phyloP scores from a whole-genome alignment of 1,140 invertebrate species.

The Nasonia vitripennis region DNA sequence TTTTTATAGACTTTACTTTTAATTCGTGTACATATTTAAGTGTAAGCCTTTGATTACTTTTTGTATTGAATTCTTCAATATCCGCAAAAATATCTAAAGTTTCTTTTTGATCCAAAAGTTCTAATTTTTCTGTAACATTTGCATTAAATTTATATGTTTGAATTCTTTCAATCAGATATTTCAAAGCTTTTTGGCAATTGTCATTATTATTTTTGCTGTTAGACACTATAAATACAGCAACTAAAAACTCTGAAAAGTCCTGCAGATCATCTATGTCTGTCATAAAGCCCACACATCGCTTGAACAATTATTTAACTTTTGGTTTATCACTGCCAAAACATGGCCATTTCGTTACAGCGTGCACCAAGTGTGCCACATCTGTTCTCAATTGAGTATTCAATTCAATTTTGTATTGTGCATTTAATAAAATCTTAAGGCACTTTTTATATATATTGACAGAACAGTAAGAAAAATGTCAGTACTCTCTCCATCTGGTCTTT shows the following conservation, averaged over 20 bases:
- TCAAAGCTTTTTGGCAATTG: neutral
- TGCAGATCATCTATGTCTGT: neutral
- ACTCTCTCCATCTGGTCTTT: neutral
- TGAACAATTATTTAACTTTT: neutral
- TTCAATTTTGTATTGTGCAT: neutral
- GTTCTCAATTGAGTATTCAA: neutral
- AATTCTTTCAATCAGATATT: no score
- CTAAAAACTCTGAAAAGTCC: neutral
- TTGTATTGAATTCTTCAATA: no score
- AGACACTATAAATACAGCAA: neutral
- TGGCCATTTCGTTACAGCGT: neutral
- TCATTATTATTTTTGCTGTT: neutral
- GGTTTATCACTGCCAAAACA: neutral
- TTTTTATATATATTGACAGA: no score
- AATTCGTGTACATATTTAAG: no score
- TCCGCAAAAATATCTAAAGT: no score
- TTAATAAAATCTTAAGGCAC: no score
- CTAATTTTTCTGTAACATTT: no score
- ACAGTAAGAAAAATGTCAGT: neutral
- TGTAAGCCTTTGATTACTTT: no score
- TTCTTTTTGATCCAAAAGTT: no score
- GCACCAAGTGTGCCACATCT: conserved; percentile 11
- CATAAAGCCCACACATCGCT: conserved; percentile 13
- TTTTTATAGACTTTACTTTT: no score
- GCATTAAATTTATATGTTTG: no score